Conservation (phyloP, 2,797 vertebrate species). For the Leptodactylus fallax region DNA sequence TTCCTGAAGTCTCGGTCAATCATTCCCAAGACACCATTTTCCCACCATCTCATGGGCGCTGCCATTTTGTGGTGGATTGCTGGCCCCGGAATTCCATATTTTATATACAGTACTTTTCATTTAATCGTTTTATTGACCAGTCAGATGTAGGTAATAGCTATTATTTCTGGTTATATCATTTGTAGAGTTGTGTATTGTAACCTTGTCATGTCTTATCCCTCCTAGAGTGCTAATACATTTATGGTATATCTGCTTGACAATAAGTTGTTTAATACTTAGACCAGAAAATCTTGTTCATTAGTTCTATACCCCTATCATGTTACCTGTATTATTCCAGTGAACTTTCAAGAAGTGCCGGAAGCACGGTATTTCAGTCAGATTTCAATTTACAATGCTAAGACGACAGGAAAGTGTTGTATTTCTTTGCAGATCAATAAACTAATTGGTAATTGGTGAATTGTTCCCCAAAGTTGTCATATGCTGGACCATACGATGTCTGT, state of each 20-base stretch:
- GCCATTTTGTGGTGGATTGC: too few species aligned
- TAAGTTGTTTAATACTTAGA: not conserved
- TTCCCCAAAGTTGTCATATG: not conserved
- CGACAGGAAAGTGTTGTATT: not conserved
- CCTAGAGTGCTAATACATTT: not conserved
- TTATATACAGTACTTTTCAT: too few species aligned
- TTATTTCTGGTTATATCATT: not conserved
- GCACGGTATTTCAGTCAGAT: not conserved
- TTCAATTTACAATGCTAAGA: not conserved
- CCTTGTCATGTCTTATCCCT: not conserved
- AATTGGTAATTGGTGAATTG: too few species aligned
- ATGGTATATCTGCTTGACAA: not conserved
- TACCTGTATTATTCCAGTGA: not conserved
- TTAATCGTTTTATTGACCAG: too few species aligned
- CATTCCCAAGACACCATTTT: too few species aligned
- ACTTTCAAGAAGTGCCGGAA: not conserved
- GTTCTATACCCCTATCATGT: not conserved
- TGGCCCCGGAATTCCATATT: too few species aligned
- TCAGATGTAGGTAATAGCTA: too few species aligned
- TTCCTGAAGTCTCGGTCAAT: too few species aligned
- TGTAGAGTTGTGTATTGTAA: not conserved
- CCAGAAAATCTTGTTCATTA: not conserved
- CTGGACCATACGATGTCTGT: not conserved
- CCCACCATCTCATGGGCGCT: too few species aligned
- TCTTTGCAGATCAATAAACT: too few species aligned